A percentile compares a stretch with the other conserved stretches of the same genome.
These are phyloP conservation scores for Ceratoteleas bidentatus DNA, from an alignment of 1,140 invertebrate genomes.

Conservation along the genomic window DNA sequence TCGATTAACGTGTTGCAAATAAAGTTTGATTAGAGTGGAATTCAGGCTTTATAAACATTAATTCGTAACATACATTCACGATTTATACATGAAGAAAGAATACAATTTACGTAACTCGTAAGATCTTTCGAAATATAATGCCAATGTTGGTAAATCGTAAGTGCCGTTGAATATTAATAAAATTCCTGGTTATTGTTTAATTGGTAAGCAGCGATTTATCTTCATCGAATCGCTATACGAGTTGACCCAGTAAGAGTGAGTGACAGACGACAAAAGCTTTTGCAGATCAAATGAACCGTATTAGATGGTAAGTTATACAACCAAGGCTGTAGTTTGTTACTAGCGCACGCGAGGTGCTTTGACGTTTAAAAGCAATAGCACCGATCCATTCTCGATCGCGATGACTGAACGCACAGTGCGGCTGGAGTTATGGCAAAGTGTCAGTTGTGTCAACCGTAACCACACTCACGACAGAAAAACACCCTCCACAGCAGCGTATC, in stretches of 20 bases:
- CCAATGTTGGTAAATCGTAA: not conserved
- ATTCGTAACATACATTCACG: no score
- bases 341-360: conserved; percentile 22
- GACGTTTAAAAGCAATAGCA: conserved; percentile 19
- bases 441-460: conserved; percentile 45
- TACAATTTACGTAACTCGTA: no score
- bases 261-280: conserved; percentile 41
- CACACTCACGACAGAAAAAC: conserved; percentile 37
- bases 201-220: not conserved
- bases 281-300: conserved; percentile 40
- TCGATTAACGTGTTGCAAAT: no score
- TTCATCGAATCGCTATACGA: conserved; percentile 4
- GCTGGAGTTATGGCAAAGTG: conserved; percentile 48
- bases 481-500: conserved; percentile 52
- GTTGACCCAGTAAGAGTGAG: conserved; percentile 49
- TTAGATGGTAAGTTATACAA: conserved; percentile 51
- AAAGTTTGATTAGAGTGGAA: no score
- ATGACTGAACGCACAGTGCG: conserved; percentile 31
- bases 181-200: not conserved
- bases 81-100: no score
- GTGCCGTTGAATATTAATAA: not conserved
- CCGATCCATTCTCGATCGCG: conserved; percentile 40
- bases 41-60: no score
- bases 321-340: conserved; percentile 38
- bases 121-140: not conserved